Conservation (phyloP, 1,140 invertebrate species). For the Sminthurides bifidus region DNA sequence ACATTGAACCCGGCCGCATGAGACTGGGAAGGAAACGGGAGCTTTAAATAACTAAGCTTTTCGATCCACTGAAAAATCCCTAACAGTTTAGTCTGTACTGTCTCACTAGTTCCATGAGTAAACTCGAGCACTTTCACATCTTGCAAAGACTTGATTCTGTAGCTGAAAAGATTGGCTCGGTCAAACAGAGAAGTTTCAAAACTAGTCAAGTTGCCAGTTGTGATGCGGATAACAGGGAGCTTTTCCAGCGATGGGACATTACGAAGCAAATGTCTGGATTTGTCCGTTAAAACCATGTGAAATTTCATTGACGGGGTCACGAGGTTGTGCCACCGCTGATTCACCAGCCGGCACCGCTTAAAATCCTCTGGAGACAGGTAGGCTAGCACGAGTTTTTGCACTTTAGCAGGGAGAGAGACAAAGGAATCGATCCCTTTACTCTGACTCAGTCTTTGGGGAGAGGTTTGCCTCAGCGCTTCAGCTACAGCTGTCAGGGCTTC, state of each 20-base stretch:
- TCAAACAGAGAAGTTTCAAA: not conserved
- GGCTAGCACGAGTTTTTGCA: too few relatives aligned
- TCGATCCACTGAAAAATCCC: not conserved
- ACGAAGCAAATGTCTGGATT: not conserved
- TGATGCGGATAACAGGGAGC: not conserved
- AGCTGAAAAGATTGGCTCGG: not conserved
- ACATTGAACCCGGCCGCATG: not conserved
- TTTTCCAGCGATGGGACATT: not conserved
- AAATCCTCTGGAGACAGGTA: too few relatives aligned
- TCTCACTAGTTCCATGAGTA: not conserved
- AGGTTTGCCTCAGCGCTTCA: too few relatives aligned
- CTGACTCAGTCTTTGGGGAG: too few relatives aligned
- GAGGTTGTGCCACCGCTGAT: too few relatives aligned
- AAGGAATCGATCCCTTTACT: too few relatives aligned
- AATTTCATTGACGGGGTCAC: too few relatives aligned
- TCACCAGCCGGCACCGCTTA: too few relatives aligned
- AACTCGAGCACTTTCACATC: conserved; percentile 1
- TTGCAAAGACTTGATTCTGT: not conserved
- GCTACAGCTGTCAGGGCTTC: too few relatives aligned
- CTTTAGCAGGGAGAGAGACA: too few relatives aligned
- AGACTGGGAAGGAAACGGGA: not conserved
- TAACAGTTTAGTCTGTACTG: not conserved
- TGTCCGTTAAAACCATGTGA: not conserved
- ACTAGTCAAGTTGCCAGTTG: not conserved
- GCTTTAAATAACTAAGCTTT: not conserved